Base-by-base conservation (phyloP, 2,888 invertebrate species). In the Leptogaster cylindrica region DNA sequence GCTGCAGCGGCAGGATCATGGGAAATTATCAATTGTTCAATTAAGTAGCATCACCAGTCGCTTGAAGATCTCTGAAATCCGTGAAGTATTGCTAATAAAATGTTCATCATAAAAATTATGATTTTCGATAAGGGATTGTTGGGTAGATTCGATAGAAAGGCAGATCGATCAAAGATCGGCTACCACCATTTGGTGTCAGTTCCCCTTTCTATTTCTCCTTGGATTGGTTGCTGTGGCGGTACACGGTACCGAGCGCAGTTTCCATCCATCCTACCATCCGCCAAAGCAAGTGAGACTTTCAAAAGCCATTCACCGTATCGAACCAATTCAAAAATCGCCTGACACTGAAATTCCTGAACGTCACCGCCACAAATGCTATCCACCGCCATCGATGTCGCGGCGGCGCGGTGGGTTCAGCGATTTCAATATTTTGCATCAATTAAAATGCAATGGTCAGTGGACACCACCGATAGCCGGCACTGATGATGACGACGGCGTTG, bases 281-380 rank as follows among this genome's bases (percentile, higher is more conserved):
- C 55, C 14, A 55, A 50, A 55, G 39, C 39, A 55, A 55, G 39
- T 55, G 55, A 36, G 36, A 55, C 55, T 55, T 55, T 55, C 55
- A 55, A 55, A 55, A 55, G 36, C 55, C 55, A 55, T 55, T 55
- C 55, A 55, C 55, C 55, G 55, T 55, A 55, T 55, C 55, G 39
- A 55, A 55, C 36, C 55, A 20, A 55, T 55, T 55, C 55, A 55
- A 55, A n/a, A 55, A 55, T 55, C 31, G 55, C 55, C 18, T 55
- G 55, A 55, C 55, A 55, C 55, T 55, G 55, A 55, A 55, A 55
- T 55, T 55, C 55, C 55, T 55, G 36, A 20, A 23, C 55, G 20
- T 36, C 36, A 55, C 23, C 55, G 55, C 33, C 31, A 8, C 20
- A n/a, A 8, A 25, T 16, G 23, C 46, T 10, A 46, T 23, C 46